Conservation (phyloP, 2,888 invertebrate species). For the Matsumyia berberina region DNA sequence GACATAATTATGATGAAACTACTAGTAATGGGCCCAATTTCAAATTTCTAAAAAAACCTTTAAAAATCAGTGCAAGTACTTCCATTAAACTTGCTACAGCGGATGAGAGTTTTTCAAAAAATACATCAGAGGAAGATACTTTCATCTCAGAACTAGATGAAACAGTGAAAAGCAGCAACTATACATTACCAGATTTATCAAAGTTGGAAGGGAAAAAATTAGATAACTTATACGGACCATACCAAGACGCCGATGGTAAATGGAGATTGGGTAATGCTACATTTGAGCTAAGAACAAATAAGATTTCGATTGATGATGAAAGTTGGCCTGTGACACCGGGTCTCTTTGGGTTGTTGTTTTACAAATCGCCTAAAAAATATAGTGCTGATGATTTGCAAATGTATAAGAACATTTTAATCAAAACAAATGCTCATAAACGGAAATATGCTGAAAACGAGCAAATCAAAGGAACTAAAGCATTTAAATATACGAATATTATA, state of each 20-base stretch:
- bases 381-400: constrained; percentile 22
- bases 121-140: too few relatives aligned
- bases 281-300: not conserved
- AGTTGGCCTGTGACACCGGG: constrained; percentile 16
- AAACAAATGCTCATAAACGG: constrained; percentile 52
- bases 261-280: constrained; percentile 18
- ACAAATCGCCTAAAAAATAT: constrained; percentile 8
- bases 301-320: constrained; percentile 12
- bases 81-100: too few relatives aligned
- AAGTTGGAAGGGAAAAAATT: constrained; percentile 15
- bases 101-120: too few relatives aligned
- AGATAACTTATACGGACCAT: constrained; percentile 14
- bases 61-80: too few relatives aligned
- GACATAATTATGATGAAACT: not conserved
- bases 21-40: too few relatives aligned
- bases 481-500: constrained; percentile 43
- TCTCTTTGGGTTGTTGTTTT: constrained; percentile 26
- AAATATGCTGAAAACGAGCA: constrained; percentile 24
- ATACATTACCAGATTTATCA: constrained; percentile 1
- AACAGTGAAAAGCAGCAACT: not conserved
- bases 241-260: constrained; percentile 12
- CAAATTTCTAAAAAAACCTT: too few relatives aligned
- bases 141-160: not conserved
- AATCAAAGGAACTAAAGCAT: constrained; percentile 37
- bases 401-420: constrained; percentile 29